Evolutionary conservation across 2,113 vertebrate genomes (phyloP).

Genomic region (Probosciger aterrimus): DNA sequence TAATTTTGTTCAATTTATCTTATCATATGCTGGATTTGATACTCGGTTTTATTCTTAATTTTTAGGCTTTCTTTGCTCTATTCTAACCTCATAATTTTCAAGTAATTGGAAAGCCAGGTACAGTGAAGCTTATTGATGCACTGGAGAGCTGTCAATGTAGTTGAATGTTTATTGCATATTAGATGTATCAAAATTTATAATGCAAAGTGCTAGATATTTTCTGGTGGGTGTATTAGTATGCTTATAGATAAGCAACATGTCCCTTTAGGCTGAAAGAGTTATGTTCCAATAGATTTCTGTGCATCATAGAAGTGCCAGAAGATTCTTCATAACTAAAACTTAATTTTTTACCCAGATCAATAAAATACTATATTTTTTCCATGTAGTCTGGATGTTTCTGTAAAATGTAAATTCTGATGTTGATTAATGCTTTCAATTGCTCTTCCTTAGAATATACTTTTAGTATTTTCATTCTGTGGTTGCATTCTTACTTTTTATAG

Average conservation of each 20-base stretch:
- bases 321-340: neutral
- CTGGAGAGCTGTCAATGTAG: neutral
- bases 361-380: neutral
- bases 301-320: neutral
- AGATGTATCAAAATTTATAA: neutral
- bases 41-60: neutral
- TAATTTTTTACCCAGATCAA: neutral
- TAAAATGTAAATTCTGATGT: neutral
- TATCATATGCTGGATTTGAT: neutral
- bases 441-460: neutral
- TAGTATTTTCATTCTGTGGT: neutral
- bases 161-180: neutral
- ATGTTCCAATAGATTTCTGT: neutral
- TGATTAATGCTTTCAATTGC: neutral
- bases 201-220: neutral
- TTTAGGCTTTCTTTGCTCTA: neutral
- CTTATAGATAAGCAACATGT: neutral
- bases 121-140: neutral
- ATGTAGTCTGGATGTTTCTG: neutral
- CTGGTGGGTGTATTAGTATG: neutral
- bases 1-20: neutral
- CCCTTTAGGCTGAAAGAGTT: neutral
- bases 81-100: neutral
- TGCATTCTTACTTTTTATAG: neutral
- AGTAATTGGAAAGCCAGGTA: neutral